Evolutionary conservation across 2,888 invertebrate genomes (phyloP).

Genomic region (Melitaea athalia): DNA sequence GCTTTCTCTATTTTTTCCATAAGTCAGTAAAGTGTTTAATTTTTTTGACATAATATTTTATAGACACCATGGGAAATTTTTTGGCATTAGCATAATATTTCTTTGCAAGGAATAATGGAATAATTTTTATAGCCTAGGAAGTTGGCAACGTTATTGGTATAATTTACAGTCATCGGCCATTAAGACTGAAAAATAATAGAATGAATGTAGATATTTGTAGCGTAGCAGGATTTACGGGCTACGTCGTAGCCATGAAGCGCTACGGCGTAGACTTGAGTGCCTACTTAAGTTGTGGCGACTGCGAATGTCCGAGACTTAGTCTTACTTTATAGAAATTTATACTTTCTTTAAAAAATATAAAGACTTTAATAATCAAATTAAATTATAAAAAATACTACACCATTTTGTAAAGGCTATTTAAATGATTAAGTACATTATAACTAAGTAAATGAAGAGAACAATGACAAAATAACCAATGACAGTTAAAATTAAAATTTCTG

Average conservation of each 20-base stretch:
- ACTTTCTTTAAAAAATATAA: background rate
- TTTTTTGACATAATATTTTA: background rate
- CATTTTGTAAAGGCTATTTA: too few relatives aligned
- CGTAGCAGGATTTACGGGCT: constrained; percentile 35
- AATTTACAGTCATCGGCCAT: background rate
- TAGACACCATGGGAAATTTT: background rate
- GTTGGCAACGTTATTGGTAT: background rate
- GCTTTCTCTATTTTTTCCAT: too few relatives aligned
- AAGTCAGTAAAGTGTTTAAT: background rate
- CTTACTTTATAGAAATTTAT: background rate
- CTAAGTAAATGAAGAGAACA: too few relatives aligned
- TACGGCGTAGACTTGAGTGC: constrained; percentile 33
- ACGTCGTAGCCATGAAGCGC: constrained; percentile 31
- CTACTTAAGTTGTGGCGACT: constrained; percentile 8
- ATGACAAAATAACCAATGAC: too few relatives aligned
- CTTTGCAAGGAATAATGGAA: background rate
- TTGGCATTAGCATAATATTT: background rate
- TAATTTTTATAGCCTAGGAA: background rate
- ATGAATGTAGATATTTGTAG: background rate
- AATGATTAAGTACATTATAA: too few relatives aligned
- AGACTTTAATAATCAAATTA: too few relatives aligned
- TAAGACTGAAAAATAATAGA: background rate
- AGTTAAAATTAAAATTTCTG: too few relatives aligned
- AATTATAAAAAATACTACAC: too few relatives aligned
- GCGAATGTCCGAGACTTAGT: background rate